These are phyloP conservation scores for Muricea muricata DNA, from an alignment of 92 coral and sea anemone genomes.

Conservation along the genomic window DNA sequence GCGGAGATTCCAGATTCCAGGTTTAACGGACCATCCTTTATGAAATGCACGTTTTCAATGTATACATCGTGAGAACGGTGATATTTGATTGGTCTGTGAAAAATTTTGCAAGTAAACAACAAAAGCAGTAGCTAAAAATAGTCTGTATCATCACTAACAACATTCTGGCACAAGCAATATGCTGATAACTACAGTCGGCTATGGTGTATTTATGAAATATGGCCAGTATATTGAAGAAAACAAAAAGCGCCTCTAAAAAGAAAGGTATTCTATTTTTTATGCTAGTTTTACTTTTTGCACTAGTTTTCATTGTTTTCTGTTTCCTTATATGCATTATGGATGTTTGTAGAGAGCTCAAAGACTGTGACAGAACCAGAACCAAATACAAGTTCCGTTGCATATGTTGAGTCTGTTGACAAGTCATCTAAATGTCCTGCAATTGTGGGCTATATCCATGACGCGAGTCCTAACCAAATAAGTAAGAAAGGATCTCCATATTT, in stretches of 20 bases:
- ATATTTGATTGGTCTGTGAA: background rate
- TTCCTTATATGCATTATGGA: background rate
- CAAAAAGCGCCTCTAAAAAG: background rate
- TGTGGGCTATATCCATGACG: conserved; percentile 27
- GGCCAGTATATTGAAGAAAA: conserved; percentile 5
- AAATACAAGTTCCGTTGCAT: background rate
- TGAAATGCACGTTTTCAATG: background rate
- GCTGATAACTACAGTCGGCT: background rate
- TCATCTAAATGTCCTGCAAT: background rate
- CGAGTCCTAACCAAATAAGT: conserved; percentile 8
- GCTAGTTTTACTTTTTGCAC: background rate
- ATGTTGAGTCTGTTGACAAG: background rate
- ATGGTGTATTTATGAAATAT: too few species aligned
- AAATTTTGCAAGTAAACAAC: conserved; percentile 1
- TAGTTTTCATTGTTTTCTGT: background rate
- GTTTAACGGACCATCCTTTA: background rate
- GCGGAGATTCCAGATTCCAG: background rate
- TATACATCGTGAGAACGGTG: background rate
- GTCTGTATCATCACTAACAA: background rate
- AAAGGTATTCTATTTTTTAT: background rate
- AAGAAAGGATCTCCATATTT: conserved; percentile 17
- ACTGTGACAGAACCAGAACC: background rate
- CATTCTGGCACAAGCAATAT: background rate
- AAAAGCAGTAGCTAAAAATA: background rate
- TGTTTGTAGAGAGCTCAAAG: background rate